These are phyloP conservation scores for Leucophenga montana DNA, from an alignment of 2,888 invertebrate species.

Conservation along the genomic window DNA sequence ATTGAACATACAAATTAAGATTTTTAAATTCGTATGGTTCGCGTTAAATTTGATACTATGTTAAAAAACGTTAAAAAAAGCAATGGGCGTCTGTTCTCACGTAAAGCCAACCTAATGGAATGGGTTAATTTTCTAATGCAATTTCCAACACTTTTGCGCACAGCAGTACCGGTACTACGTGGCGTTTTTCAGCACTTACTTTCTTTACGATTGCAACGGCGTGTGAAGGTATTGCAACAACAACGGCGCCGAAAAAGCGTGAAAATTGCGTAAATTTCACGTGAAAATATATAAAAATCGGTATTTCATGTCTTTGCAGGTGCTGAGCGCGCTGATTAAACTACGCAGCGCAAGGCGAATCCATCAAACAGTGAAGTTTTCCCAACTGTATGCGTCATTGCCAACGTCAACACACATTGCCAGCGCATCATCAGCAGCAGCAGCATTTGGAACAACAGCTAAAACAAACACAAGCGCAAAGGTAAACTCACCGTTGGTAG, in stretches of 20 bases:
- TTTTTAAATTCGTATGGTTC: too few species aligned
- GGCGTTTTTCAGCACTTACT: too few species aligned
- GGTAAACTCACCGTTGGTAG: neutral
- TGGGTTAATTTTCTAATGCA: too few species aligned
- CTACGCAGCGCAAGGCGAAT: conserved; percentile 39
- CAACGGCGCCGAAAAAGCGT: conserved; percentile 30
- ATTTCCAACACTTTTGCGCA: too few species aligned
- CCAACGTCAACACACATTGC: conserved; percentile 28
- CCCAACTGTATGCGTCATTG: neutral
- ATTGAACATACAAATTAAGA: too few species aligned
- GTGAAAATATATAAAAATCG: conserved; percentile 35
- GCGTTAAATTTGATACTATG: too few species aligned
- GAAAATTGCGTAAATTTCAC: conserved; percentile 56
- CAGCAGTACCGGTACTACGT: too few species aligned
- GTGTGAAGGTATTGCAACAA: conserved; percentile 51
- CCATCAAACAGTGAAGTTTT: too few species aligned
- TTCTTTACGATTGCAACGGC: conserved; percentile 32
- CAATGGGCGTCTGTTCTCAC: too few species aligned
- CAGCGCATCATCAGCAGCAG: conserved; percentile 41
- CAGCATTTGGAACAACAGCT: conserved; percentile 35
- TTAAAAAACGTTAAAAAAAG: too few species aligned
- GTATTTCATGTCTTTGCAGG: conserved; percentile 64
- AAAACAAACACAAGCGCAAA: conserved; percentile 20
- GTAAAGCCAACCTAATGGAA: too few species aligned
- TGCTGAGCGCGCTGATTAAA: conserved; percentile 55